Conservation (phyloP, 1,140 invertebrate species). For the Drosophila insularis region DNA sequence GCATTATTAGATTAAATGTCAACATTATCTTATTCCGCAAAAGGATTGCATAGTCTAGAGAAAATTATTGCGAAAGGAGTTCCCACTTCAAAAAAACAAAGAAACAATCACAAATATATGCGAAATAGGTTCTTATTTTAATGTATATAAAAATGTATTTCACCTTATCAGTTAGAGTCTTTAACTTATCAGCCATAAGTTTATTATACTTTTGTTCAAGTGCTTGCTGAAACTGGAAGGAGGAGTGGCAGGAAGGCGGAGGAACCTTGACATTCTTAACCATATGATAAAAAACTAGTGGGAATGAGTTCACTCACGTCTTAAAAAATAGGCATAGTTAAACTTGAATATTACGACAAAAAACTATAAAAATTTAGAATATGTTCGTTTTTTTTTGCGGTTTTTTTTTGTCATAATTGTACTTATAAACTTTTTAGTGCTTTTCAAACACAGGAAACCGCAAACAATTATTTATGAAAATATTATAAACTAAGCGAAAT, state of each 20-base stretch:
- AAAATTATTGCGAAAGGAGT: background rate
- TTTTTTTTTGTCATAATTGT: background rate
- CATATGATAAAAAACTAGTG: background rate
- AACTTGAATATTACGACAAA: background rate
- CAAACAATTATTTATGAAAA: background rate
- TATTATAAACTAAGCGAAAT: too few relatives aligned
- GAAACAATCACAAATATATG: background rate
- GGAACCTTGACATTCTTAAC: constrained; percentile 3
- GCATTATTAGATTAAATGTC: constrained; percentile 1
- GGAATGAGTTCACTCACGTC: background rate
- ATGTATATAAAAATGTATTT: background rate
- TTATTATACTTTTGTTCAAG: constrained; percentile 2
- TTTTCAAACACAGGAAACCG: background rate
- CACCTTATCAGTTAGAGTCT: background rate
- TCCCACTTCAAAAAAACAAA: background rate
- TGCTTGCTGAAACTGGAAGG: background rate
- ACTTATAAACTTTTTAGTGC: background rate
- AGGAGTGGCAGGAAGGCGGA: background rate
- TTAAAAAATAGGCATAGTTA: background rate
- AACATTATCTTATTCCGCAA: background rate
- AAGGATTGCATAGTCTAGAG: background rate
- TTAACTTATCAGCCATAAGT: constrained; percentile 1
- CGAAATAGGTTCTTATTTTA: background rate
- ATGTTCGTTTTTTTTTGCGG: background rate
- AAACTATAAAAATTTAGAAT: background rate